Evolutionary conservation across 1,140 invertebrate genomes (phyloP), one percentile per base, ranked within the genome.

Genomic region (Procambarus virginalis): DNA sequence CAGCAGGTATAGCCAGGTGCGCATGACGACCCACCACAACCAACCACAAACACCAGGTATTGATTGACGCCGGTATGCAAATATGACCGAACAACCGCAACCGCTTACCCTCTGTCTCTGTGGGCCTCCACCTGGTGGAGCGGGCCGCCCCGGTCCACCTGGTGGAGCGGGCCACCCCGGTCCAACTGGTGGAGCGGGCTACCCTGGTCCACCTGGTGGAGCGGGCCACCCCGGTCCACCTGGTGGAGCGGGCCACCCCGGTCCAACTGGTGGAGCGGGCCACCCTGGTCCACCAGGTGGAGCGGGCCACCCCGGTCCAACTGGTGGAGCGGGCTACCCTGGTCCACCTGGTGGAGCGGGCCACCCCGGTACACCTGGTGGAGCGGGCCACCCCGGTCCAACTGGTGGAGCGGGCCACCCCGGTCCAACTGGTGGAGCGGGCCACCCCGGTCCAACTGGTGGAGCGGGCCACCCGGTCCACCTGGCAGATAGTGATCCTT

Each of bases 1-100:
- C n/a, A 70, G 68, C 68, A 70, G 68, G 68, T 34, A 12, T 12
- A n/a, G 68, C 10, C 10, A 49, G 77, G 12, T 55, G 84, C 84
- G 84, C 84, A 85, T 85, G 84, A 55, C 70, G 48, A 46, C 17
- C 22, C 68, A 55, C 34, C 46, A 77, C 68, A 55, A 85, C 84
- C 68, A 55, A 85, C 84, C 84, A 77, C n/a, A 49, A 76, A 77
- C 84, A 85, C 84, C 75, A n/a, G 17, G 84, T 85, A 85, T 85
- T 77, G 84, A 85, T 85, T 85, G 84, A 34, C n/a, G 70, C 84
- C 73, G 48, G 70, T 85, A 85, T 85, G 84, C 84, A 85, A 85
- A 85, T 85, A 85, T 85, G 68, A 75, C 45, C 46, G 49, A 60
- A n/a, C 45, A 73, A 73, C 45, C 46, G 45, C 58, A 46, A 51